These are phyloP conservation scores for Calonectris borealis DNA, from an alignment of 2,113 vertebrate genomes.

Conservation along the genomic window DNA sequence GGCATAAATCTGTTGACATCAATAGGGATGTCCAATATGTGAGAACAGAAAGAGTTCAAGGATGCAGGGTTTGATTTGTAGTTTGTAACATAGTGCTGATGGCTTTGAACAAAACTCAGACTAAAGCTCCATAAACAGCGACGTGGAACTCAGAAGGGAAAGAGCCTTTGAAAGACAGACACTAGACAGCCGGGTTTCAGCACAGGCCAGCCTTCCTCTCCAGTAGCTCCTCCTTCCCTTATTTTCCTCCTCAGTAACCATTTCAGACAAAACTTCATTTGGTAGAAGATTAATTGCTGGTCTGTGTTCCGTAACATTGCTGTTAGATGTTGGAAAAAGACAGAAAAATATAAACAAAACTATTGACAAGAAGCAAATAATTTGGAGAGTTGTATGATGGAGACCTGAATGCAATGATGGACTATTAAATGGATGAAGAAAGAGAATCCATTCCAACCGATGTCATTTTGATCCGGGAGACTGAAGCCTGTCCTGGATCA, in stretches of 20 bases:
- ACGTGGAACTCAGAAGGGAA: not conserved
- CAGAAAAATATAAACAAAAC: not conserved
- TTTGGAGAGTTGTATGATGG: not conserved
- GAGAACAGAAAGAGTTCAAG: constrained; percentile 13
- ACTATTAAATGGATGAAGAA: not conserved
- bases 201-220: not conserved
- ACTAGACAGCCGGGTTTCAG: not conserved
- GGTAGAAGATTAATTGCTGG: not conserved
- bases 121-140: not conserved
- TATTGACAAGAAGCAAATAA: not conserved
- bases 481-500: not conserved
- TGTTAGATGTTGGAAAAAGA: not conserved
- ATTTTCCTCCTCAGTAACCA: not conserved
- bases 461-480: not conserved
- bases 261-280: not conserved
- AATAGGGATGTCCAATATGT: not conserved
- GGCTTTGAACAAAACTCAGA: not conserved
- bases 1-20: constrained; percentile 25
- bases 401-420: not conserved
- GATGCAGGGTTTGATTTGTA: constrained; percentile 34
- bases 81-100: not conserved
- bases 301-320: not conserved
- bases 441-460: not conserved
- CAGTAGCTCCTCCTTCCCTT: not conserved
- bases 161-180: not conserved